Conservation (phyloP, 2,888 invertebrate genomes). For the Diarsia mendica region DNA sequence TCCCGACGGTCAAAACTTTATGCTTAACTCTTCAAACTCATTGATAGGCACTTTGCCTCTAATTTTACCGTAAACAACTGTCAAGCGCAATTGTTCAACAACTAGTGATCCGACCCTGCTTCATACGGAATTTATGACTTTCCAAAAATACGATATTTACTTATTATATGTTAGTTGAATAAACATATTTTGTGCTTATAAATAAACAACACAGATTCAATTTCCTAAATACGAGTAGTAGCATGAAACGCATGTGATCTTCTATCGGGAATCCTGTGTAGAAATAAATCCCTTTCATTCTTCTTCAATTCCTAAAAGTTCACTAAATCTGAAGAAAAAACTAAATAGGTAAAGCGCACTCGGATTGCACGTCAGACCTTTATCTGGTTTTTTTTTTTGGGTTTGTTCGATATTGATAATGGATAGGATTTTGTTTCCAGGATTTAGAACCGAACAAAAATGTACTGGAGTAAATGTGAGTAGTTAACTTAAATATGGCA, state of each 20-base stretch:
- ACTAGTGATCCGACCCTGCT: neutral
- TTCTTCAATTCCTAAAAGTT: neutral
- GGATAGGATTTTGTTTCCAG: neutral
- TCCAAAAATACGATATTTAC: neutral
- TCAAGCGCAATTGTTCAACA: slow-evolving; percentile 50
- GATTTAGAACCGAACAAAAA: neutral
- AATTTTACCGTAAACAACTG: slow-evolving; percentile 65
- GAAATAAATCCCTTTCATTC: neutral
- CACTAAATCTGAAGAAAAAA: neutral
- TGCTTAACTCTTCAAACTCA: slow-evolving; percentile 79
- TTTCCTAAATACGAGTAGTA: neutral
- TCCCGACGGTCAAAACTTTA: slow-evolving; percentile 79
- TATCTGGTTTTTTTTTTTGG: too few relatives aligned
- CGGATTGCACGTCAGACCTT: neutral
- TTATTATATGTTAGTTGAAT: neutral
- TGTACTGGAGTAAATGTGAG: too few relatives aligned
- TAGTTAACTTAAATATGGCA: too few relatives aligned
- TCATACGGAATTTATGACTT: neutral
- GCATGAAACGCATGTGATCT: neutral
- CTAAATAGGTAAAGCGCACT: neutral
- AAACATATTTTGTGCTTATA: neutral
- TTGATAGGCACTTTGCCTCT: slow-evolving; percentile 72
- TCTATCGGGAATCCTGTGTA: neutral
- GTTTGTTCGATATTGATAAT: neutral
- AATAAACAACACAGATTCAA: neutral